Evolutionary conservation across 2,888 invertebrate species (phyloP), one percentile per base, ranked within the genome.

Genomic region (Catocala fraxini): DNA sequence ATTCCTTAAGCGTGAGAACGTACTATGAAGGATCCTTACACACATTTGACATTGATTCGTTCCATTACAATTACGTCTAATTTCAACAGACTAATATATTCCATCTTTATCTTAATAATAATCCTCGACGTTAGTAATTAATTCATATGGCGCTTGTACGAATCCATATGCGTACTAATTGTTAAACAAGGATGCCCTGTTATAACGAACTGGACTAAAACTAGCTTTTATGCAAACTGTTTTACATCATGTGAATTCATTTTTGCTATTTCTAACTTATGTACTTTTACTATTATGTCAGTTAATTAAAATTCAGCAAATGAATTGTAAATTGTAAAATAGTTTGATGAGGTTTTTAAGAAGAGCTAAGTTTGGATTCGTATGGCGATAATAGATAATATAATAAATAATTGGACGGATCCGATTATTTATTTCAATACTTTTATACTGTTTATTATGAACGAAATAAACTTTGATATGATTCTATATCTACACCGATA

Each of bases 81-180:
- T 39, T 46, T 56, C 9, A 56, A 53, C 49, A 12, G 43, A 53
- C 25, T 59, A 53, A 41, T 54, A 42, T 55, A 65, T 56, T 68
- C 61, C 51, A 48, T 56, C 48, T 72, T 57, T 56, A 65, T 70
- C 60, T 59, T 56, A 61, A 72, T 72, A 63, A 61, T 59, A 71
- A 68, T 64, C 58, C 59, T 49, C 46, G 61, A 56, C 59, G 51
- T 62, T 59, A 64, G 56, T 52, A 71, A 74, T 77, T 72, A 72
- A 66, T 66, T 68, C 60, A 71, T 49, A 56, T 53, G 54, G 48
- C 39, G 65, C 56, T 71, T 70, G 61, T 51, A 46, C 55, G 51
- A 59, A 62, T 66, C 63, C 64, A 68, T 59, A 68, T 66, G 68
- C 42, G 63, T 56, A 65, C 52, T 71, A 75, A 67, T 71, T 74